Evolutionary conservation across 2,113 vertebrate species (phyloP).

Genomic region (Zingel zingel): DNA sequence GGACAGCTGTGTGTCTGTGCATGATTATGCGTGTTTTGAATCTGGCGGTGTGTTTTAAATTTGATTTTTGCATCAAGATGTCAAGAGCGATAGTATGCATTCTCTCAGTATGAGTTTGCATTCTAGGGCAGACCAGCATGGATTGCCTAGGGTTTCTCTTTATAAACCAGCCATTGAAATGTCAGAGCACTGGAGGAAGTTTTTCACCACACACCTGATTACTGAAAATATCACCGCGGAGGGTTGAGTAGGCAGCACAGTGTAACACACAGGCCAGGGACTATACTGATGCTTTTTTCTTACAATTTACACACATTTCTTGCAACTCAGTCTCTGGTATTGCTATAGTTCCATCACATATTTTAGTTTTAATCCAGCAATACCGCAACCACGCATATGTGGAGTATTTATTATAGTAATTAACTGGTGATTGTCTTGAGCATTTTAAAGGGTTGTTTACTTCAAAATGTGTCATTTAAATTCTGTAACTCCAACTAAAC

Average conservation of each 20-base stretch:
- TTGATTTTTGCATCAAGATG: background rate
- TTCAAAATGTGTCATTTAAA: background rate
- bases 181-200: conserved; percentile 50
- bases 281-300: background rate
- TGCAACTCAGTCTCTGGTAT: background rate
- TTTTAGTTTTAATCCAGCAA: background rate
- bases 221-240: conserved; percentile 54
- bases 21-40: background rate
- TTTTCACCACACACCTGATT: conserved; percentile 53
- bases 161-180: conserved; percentile 58
- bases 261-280: background rate
- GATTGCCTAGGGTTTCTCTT: conserved; percentile 29
- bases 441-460: background rate
- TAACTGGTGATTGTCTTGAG: background rate
- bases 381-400: background rate
- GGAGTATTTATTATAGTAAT: background rate
- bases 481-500: background rate
- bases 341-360: background rate
- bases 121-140: conserved; percentile 12
- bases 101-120: conserved; percentile 12
- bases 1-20: too few relatives aligned
- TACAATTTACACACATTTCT: background rate
- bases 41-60: too few relatives aligned
- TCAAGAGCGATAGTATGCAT: background rate
- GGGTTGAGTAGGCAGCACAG: conserved; percentile 19